Conservation (phyloP, 2,113 vertebrate species). For the Donacobius atricapilla region DNA sequence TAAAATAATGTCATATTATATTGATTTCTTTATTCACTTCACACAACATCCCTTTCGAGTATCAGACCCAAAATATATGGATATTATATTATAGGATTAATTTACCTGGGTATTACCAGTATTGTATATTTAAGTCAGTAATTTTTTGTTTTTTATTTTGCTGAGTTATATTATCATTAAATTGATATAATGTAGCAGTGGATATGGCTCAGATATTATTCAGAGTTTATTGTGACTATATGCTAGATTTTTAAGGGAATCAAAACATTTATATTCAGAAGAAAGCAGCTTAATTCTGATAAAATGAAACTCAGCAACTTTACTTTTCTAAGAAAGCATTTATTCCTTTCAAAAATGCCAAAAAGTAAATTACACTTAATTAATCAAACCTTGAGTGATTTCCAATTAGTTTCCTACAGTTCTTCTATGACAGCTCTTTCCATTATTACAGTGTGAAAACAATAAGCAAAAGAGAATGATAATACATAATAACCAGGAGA, state of each 20-base stretch:
- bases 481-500: background rate
- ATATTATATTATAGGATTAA: background rate
- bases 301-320: conserved; percentile 6
- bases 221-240: background rate
- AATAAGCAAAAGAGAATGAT: background rate
- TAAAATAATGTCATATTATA: background rate
- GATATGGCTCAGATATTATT: background rate
- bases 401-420: conserved; percentile 56
- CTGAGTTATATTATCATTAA: background rate
- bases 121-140: background rate
- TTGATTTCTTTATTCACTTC: background rate
- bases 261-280: background rate
- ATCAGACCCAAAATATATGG: background rate
- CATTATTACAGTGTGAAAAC: conserved; percentile 32
- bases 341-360: conserved; percentile 35
- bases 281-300: background rate
- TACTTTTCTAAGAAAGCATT: background rate
- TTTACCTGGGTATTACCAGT: background rate
- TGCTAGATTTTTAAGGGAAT: background rate
- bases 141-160: conserved; percentile 20
- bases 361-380: conserved; percentile 47
- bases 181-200: background rate
- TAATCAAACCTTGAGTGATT: conserved; percentile 57
- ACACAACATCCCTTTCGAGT: background rate
- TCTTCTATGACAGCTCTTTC: conserved; percentile 42